Base-by-base conservation (phyloP, 1,140 invertebrate species). In the Tenebrio molitor region DNA sequence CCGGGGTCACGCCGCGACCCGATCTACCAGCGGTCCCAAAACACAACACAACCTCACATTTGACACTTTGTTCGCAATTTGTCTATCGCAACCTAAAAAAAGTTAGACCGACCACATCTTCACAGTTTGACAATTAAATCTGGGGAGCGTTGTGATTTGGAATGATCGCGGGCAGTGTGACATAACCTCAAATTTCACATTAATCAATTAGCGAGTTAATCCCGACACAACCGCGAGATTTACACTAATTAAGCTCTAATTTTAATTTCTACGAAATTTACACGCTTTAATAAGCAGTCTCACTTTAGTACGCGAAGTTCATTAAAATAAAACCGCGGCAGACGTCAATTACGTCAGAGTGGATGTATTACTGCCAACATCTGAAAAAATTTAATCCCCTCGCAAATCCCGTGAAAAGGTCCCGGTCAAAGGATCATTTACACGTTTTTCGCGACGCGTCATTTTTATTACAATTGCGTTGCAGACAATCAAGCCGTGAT, bases 241-340 rank as follows among this genome's bases (percentile, higher is more conserved):
- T 58, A 14, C 23, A 29, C n/a, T 58, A 58, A 58, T 58, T 58
- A 58, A 58, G 19, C 4, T 12, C 14, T 58, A 58, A 58, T 58
- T 58, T 25, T 39, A 12, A 58, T 25, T 58, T 25, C 23, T 17
- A 17, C 10, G 4, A 46, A 46, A 15, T 46, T 50, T 58, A 14
- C 6, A 58, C n/a, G 15, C 23, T 29, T 58, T 58, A 39, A 25
- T 53, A 25, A 7, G 46, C 46, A 25, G 5, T 23, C n/a, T 53
- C 46, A 25, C 46, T 53, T 29, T 53, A 53, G 7, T n/a, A 17
- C 46, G 15, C 29, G 16, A 58, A 53, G 23, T 29, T 58, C 21
- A 34, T 58, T 58, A 58, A 58, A 58, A 58, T 58, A 33, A 50
- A 58, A 58, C 50, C 50, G 23, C 50, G 12, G 8, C 23, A 58